These are phyloP conservation scores for Phoeniculus purpureus DNA, from an alignment of 2,797 vertebrate species.

Conservation along the genomic window DNA sequence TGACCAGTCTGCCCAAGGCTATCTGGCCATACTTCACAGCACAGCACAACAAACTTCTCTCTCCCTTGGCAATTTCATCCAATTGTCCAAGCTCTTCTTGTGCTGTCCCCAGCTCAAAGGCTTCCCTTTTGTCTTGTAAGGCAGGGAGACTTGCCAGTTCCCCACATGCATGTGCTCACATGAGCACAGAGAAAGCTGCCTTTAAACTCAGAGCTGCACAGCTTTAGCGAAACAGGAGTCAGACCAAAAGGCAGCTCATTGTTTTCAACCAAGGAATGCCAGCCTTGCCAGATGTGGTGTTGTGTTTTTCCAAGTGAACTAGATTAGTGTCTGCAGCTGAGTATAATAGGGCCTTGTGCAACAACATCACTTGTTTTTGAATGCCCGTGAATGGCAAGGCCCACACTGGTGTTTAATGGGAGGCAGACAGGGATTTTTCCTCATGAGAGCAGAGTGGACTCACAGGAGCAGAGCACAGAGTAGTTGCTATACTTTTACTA, in stretches of 20 bases:
- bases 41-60: not conserved
- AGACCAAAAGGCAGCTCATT: constrained; percentile 19
- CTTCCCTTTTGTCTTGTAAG: constrained; percentile 6
- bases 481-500: not conserved
- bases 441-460: not conserved
- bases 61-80: not conserved
- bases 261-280: constrained; percentile 40
- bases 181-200: not conserved
- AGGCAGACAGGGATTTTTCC: not conserved
- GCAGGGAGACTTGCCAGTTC: not conserved
- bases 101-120: not conserved
- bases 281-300: constrained; percentile 31
- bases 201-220: constrained; percentile 21
- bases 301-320: constrained; percentile 18
- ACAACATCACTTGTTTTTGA: constrained; percentile 29
- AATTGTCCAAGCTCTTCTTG: not conserved
- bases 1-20: not conserved
- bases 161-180: not conserved
- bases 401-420: not conserved
- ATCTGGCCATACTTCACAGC: constrained; percentile 18
- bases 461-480: not conserved
- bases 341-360: constrained; percentile 13
- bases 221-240: constrained; percentile 43
- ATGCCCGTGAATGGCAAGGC: constrained; percentile 19
- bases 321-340: not conserved